phyloP scores from a whole-genome alignment of 1,140 invertebrate species.

The Coelopa frigida region DNA sequence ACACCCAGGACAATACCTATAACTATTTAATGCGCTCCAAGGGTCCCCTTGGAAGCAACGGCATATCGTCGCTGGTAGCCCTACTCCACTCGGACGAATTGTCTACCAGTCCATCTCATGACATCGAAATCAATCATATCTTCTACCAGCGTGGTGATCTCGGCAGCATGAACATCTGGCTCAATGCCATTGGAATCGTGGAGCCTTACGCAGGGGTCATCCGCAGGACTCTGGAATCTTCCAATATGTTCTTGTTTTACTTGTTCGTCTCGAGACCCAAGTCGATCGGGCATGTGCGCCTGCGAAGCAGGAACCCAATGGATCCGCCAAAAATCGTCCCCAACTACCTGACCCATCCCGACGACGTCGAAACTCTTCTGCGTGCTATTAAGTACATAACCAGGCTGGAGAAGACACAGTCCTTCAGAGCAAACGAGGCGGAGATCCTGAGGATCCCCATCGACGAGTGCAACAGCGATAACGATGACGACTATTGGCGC shows the following conservation, averaged over 20 bases:
- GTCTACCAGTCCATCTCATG: slow-evolving; percentile 28
- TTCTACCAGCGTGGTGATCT: slow-evolving; percentile 19
- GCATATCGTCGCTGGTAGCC: slow-evolving; percentile 22
- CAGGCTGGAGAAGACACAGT: slow-evolving; percentile 50
- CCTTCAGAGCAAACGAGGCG: slow-evolving; percentile 52
- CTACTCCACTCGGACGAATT: slow-evolving; percentile 24
- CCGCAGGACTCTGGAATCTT: slow-evolving; percentile 4
- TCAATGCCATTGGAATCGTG: slow-evolving; percentile 17
- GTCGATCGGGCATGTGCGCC: slow-evolving; percentile 59
- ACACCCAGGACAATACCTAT: slow-evolving; percentile 23
- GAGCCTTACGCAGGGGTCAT: slow-evolving; percentile 13
- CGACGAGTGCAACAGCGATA: slow-evolving; percentile 51
- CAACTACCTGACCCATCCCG: slow-evolving; percentile 58
- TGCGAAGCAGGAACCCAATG: slow-evolving; percentile 60
- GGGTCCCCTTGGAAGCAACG: slow-evolving; percentile 50
- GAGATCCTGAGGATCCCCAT: slow-evolving; percentile 51
- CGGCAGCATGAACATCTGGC: slow-evolving; percentile 3
- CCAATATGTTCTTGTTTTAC: slow-evolving; percentile 44
- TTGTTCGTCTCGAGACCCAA: slow-evolving; percentile 65
- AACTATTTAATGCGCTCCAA: slow-evolving; percentile 32
- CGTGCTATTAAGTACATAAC: slow-evolving; percentile 58
- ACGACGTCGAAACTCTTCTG: slow-evolving; percentile 59
- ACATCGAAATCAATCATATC: slow-evolving; percentile 31
- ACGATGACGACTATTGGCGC: slow-evolving; percentile 54
- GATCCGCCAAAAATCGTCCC: slow-evolving; percentile 63